Conservation (phyloP, 2,888 invertebrate species). For the Heterodera filipjevi region DNA sequence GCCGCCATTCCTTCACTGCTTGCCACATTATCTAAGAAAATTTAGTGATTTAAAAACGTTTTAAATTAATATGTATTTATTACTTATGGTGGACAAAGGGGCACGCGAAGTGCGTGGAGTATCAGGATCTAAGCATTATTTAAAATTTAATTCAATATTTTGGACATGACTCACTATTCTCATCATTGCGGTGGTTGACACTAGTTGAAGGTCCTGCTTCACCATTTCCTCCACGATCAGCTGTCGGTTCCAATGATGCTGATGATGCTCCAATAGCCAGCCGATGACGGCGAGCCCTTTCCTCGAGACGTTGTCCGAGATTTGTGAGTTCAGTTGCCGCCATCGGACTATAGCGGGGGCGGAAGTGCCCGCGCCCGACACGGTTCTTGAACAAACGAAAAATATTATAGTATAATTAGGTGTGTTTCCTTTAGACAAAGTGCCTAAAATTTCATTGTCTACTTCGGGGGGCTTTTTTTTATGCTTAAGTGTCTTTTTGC, state of each 20-base stretch:
- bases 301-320: background rate
- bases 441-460: too few relatives aligned
- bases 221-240: background rate
- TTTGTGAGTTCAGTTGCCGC: background rate
- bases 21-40: background rate
- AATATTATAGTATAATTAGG: too few relatives aligned
- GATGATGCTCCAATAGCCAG: background rate
- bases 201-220: too few relatives aligned
- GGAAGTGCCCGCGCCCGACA: background rate
- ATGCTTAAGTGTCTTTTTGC: too few relatives aligned
- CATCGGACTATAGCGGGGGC: background rate
- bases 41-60: background rate
- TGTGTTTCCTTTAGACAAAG: too few relatives aligned
- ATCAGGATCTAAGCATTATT: background rate
- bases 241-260: too few relatives aligned
- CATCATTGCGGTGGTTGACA: background rate
- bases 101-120: background rate
- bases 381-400: too few relatives aligned
- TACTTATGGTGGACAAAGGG: background rate
- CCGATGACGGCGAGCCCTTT: background rate
- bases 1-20: background rate
- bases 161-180: background rate
- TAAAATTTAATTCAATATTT: background rate
- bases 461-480: too few relatives aligned
- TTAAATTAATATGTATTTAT: background rate